Evolutionary conservation across 92 coral and sea anemone genomes (phyloP).

Genomic region (Pocillopora grandis): DNA sequence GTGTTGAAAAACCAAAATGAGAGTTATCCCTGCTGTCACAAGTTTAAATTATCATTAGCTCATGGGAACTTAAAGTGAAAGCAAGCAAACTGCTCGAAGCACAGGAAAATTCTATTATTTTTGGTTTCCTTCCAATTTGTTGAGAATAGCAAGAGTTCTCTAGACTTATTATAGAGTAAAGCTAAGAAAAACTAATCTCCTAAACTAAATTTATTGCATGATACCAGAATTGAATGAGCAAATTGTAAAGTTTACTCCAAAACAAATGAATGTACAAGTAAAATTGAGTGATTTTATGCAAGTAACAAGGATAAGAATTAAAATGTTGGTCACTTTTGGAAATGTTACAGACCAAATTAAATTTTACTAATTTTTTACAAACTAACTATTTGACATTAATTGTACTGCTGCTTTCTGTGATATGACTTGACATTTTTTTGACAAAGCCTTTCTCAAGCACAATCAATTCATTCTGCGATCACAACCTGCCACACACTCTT

Average conservation of each 20-base stretch:
- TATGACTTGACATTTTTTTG: no score
- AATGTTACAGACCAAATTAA: background rate
- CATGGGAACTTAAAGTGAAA: no score
- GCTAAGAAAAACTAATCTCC: no score
- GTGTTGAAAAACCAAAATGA: no score
- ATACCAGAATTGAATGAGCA: background rate
- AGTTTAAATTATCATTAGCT: no score
- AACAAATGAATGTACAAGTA: background rate
- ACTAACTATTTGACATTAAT: conserved; percentile 8
- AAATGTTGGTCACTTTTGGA: background rate
- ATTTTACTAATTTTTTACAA: background rate
- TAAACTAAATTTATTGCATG: background rate
- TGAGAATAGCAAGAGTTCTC: no score
- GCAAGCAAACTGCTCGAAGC: no score
- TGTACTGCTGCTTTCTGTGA: no score
- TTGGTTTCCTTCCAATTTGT: no score
- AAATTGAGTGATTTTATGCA: background rate
- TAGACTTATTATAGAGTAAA: no score
- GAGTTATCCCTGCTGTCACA: no score
- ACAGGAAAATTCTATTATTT: no score
- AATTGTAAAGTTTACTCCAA: conserved; percentile 12
- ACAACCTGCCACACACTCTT: background rate
- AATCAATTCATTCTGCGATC: background rate
- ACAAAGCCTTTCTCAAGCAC: background rate
- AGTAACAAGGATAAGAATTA: conserved; percentile 4